A percentile compares a stretch with the other conserved stretches of the same genome.
These are phyloP conservation scores for Gopherus flavomarginatus DNA, from an alignment of 2,113 vertebrate species.

Conservation along the genomic window DNA sequence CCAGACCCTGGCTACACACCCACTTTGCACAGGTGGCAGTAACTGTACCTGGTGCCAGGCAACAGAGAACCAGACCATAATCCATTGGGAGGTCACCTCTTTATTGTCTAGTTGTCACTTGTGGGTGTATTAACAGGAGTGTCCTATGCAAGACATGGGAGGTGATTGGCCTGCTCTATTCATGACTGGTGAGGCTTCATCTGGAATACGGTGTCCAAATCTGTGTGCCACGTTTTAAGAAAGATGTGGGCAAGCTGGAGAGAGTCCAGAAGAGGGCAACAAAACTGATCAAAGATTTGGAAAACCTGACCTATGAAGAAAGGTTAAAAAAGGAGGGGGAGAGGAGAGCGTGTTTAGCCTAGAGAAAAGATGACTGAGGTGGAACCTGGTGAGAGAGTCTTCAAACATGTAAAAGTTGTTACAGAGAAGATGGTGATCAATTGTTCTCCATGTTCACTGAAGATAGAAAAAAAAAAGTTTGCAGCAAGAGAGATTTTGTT, in stretches of 20 bases:
- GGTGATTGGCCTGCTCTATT: neutral
- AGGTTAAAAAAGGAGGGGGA: neutral
- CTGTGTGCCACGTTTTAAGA: neutral
- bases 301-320: neutral
- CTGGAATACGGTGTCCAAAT: neutral
- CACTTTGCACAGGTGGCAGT: neutral
- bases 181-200: neutral
- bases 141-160: neutral
- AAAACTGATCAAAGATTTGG: neutral
- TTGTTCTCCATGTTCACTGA: neutral
- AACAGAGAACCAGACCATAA: neutral
- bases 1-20: neutral
- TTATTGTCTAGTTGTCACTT: neutral
- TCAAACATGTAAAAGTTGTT: neutral
- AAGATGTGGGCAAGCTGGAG: neutral
- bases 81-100: neutral
- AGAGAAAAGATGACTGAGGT: neutral
- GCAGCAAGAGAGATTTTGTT: neutral
- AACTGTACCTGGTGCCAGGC: accelerated
- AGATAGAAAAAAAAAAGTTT: neutral
- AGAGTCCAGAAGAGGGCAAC: neutral
- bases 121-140: neutral
- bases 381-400: neutral
- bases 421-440: neutral
- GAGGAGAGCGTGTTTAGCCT: neutral